A percentile compares a stretch with the other conserved stretches of the same genome.
Conservation (phyloP, 2,113 vertebrate species). For the Psammodynastes pulverulentus region DNA sequence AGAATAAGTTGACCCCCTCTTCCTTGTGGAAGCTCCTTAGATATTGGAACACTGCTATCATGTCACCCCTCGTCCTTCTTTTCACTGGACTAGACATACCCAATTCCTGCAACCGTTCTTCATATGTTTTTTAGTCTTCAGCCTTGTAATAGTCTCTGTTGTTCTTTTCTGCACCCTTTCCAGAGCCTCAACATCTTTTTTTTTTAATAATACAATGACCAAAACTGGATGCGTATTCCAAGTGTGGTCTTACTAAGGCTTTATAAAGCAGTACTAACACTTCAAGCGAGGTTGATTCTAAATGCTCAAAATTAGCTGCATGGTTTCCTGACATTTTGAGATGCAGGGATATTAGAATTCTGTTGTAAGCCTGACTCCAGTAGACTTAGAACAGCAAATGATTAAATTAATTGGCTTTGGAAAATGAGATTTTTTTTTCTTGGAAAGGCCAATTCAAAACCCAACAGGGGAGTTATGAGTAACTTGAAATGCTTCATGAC, state of each 20-base stretch:
- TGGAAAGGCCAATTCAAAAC: neutral
- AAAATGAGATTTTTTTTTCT: neutral
- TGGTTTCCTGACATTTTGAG: neutral
- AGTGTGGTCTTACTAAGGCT: neutral
- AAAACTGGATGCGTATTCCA: neutral
- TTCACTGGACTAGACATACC: neutral
- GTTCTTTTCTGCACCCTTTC: neutral
- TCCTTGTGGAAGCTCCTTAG: neutral
- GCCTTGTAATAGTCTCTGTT: neutral
- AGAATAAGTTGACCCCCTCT: neutral
- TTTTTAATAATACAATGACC: neutral
- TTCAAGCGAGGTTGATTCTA: neutral
- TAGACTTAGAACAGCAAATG: neutral
- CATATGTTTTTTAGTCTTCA: neutral
- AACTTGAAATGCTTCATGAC: neutral
- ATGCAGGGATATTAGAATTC: neutral
- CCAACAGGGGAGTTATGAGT: neutral
- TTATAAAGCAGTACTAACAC: neutral
- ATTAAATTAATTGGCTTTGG: neutral
- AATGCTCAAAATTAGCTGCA: neutral
- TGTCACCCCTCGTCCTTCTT: too few relatives aligned
- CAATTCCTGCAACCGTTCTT: neutral
- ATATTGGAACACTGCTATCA: neutral
- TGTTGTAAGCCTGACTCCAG: neutral
- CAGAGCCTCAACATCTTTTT: neutral